These are phyloP conservation scores for Volucella inflata DNA, from an alignment of 2,888 invertebrate species.

Conservation along the genomic window DNA sequence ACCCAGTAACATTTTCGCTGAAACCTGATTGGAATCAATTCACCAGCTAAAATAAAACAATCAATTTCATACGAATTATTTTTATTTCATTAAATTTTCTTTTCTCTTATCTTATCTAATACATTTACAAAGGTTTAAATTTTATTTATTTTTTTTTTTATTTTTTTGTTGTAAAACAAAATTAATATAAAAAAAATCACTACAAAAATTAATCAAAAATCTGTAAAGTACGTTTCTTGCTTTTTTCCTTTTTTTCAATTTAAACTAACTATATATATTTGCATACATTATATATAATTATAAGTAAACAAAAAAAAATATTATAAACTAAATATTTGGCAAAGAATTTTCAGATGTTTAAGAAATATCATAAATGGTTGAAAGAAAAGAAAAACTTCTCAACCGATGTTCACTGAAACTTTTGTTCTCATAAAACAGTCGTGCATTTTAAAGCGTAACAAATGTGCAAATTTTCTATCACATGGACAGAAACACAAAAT, in stretches of 20 bases:
- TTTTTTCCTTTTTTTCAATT: constrained; percentile 17
- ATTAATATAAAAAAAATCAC: constrained; percentile 49
- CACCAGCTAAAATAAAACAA: too few species aligned
- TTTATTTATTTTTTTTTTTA: constrained; percentile 18
- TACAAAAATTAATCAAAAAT: constrained; percentile 41
- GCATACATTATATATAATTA: constrained; percentile 37
- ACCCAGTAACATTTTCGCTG: too few species aligned
- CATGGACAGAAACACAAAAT: constrained; percentile 37
- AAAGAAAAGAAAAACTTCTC: background rate
- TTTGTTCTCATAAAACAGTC: constrained; percentile 57
- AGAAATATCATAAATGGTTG: constrained; percentile 24
- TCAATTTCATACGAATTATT: background rate
- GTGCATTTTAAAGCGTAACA: constrained; percentile 61
- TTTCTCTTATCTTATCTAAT: constrained; percentile 12
- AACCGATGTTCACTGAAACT: constrained; percentile 46
- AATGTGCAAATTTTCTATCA: constrained; percentile 45
- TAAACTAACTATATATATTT: constrained; percentile 35
- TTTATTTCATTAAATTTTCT: constrained; percentile 47
- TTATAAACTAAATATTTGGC: constrained; percentile 39
- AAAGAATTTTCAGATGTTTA: constrained; percentile 16
- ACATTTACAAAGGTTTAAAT: constrained; percentile 47
- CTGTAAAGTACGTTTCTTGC: constrained; percentile 29
- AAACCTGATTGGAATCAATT: too few species aligned
- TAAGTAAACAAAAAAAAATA: constrained; percentile 23
- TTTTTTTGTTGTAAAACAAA: constrained; percentile 15